A percentile compares a stretch with the other conserved stretches of the same genome.
Evolutionary conservation across 2,888 invertebrate species (phyloP).

Genomic region (Papilio gigon): DNA sequence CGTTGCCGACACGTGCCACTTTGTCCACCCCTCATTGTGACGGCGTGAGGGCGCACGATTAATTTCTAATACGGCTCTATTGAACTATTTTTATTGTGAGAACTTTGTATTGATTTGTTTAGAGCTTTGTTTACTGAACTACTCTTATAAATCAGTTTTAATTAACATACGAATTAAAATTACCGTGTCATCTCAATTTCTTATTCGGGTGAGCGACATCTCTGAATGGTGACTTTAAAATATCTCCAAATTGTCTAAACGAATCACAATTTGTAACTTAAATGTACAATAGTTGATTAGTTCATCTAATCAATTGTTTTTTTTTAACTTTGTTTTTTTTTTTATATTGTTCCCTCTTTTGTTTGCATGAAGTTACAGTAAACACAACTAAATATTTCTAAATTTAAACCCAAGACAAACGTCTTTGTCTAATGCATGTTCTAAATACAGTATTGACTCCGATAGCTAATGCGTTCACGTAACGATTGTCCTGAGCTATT

Average conservation of each 20-base stretch:
- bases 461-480: conserved; percentile 59
- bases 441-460: conserved; percentile 58
- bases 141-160: background rate
- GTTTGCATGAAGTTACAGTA: background rate
- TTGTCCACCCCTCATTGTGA: conserved; percentile 48
- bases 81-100: conserved; percentile 46
- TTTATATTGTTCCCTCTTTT: background rate
- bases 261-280: too few relatives aligned
- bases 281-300: too few relatives aligned
- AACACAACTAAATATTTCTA: conserved; percentile 16
- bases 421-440: conserved; percentile 55
- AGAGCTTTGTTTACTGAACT: background rate
- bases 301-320: too few relatives aligned
- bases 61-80: conserved; percentile 45
- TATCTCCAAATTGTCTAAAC: too few relatives aligned
- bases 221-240: too few relatives aligned
- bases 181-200: background rate
- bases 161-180: background rate
- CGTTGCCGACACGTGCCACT: conserved; percentile 64
- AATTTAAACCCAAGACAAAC: conserved; percentile 25
- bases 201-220: too few relatives aligned
- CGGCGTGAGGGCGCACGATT: conserved; percentile 46
- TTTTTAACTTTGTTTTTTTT: too few relatives aligned
- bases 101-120: conserved; percentile 50
- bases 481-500: conserved; percentile 60